Conservation (phyloP, 2,113 vertebrate genomes). For the Pedetes capensis region DNA sequence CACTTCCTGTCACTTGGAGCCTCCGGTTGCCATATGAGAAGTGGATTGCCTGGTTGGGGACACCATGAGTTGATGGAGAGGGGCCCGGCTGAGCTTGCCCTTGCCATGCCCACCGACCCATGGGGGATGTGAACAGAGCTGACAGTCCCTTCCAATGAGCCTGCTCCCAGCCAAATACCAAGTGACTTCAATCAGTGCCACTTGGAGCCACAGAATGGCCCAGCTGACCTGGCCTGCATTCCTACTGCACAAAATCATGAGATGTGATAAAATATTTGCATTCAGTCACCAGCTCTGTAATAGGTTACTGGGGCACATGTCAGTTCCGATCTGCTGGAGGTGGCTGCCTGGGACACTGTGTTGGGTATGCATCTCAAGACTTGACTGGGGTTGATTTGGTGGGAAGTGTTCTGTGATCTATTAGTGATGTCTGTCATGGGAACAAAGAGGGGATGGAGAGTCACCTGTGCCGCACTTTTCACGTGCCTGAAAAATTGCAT, state of each 20-base stretch:
- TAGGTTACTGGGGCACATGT: not conserved
- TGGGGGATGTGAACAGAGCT: not conserved
- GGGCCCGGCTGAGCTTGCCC: not conserved
- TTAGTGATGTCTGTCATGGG: slow-evolving; percentile 14
- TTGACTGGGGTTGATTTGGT: not conserved
- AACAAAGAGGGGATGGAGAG: not conserved
- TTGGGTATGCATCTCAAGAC: not conserved
- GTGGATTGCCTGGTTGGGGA: not conserved
- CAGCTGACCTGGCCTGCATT: not conserved
- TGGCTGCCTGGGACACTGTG: not conserved
- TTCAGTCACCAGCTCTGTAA: not conserved
- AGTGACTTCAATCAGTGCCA: not conserved
- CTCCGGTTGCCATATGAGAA: accelerated
- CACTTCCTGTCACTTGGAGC: not conserved
- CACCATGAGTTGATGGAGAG: too few species aligned
- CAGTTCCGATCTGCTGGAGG: not conserved
- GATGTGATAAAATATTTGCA: not conserved
- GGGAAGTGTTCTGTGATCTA: not conserved
- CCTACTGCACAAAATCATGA: not conserved
- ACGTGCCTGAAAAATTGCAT: not conserved
- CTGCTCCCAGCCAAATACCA: not conserved
- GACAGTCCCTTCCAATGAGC: not conserved
- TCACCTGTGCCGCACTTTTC: not conserved
- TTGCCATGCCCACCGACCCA: not conserved
- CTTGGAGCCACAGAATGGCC: not conserved